A percentile compares a stretch with the other conserved stretches of the same genome.
Conservation (phyloP, 2,113 vertebrate genomes). For the Cervus canadensis region DNA sequence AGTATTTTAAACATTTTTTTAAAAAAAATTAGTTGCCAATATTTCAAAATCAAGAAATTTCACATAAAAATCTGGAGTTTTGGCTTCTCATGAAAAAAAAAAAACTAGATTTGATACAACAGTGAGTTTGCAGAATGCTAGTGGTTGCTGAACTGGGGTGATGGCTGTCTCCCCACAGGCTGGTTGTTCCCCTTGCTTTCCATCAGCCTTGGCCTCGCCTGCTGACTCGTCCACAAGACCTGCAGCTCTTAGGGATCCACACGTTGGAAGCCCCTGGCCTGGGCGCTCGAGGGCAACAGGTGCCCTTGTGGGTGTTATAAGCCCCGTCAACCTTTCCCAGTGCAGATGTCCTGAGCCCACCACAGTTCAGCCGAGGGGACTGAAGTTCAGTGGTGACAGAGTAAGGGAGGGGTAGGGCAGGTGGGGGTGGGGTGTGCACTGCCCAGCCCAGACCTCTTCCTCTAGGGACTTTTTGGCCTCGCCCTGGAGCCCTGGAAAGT, state of each 20-base stretch:
- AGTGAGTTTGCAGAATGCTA: not conserved
- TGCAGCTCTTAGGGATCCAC: not conserved
- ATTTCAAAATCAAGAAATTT: slow-evolving; percentile 61
- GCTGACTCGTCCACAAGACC: not conserved
- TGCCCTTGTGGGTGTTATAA: not conserved
- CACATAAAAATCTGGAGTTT: slow-evolving; percentile 62
- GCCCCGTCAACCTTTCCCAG: not conserved
- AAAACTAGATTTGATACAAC: slow-evolving; percentile 21
- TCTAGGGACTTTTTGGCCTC: slow-evolving; percentile 37
- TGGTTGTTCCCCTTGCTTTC: not conserved
- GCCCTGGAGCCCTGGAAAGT: slow-evolving; percentile 41
- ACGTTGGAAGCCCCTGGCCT: not conserved
- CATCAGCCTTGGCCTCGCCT: not conserved
- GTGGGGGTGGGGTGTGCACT: not conserved
- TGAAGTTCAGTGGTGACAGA: not conserved
- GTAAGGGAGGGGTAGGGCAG: fast-evolving
- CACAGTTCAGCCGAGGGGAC: not conserved
- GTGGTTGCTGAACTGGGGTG: not conserved
- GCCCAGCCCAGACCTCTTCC: not conserved
- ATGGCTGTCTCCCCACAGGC: not conserved
- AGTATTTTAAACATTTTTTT: slow-evolving; percentile 23
- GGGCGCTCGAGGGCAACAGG: not conserved
- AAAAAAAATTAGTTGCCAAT: slow-evolving; percentile 35
- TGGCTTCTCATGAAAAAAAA: not conserved
- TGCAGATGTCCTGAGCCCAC: not conserved